Evolutionary conservation across 2,113 vertebrate species (phyloP).

Genomic region (Lucifuga dentata): DNA sequence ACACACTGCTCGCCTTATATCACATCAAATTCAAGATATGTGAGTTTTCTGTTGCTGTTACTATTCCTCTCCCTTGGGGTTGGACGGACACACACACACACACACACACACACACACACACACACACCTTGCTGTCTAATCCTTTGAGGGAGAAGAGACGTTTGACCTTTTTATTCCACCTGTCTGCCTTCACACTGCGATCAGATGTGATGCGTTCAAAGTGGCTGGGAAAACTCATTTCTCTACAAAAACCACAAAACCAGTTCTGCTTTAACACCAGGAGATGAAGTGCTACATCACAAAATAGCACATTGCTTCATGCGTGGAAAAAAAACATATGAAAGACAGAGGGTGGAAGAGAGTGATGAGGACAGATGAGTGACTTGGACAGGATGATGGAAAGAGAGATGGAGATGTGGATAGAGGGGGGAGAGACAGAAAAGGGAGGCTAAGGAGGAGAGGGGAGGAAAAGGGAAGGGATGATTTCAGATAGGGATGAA

Average conservation of each 20-base stretch:
- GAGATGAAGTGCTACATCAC: background rate
- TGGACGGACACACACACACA: background rate
- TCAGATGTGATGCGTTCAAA: slow-evolving; percentile 33
- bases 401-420: slow-evolving; percentile 22
- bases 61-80: background rate
- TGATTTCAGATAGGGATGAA: background rate
- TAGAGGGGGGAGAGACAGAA: slow-evolving; percentile 16
- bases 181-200: slow-evolving; percentile 27
- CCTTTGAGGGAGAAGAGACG: background rate
- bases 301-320: background rate
- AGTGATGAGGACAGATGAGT: slow-evolving; percentile 48
- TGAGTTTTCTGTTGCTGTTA: background rate
- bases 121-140: slow-evolving; percentile 19
- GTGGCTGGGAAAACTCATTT: background rate
- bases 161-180: slow-evolving; percentile 40
- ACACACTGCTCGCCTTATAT: background rate
- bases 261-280: too few species aligned
- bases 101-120: slow-evolving; percentile 15
- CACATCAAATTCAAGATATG: background rate
- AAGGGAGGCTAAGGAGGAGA: slow-evolving; percentile 48
- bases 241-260: background rate
- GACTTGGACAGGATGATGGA: slow-evolving; percentile 23
- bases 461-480: slow-evolving; percentile 1
- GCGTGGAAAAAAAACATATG: slow-evolving; percentile 15
- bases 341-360: slow-evolving; percentile 32